These are phyloP conservation scores for Lipophrys pholis DNA, from an alignment of 2,113 vertebrate genomes.

Conservation along the genomic window DNA sequence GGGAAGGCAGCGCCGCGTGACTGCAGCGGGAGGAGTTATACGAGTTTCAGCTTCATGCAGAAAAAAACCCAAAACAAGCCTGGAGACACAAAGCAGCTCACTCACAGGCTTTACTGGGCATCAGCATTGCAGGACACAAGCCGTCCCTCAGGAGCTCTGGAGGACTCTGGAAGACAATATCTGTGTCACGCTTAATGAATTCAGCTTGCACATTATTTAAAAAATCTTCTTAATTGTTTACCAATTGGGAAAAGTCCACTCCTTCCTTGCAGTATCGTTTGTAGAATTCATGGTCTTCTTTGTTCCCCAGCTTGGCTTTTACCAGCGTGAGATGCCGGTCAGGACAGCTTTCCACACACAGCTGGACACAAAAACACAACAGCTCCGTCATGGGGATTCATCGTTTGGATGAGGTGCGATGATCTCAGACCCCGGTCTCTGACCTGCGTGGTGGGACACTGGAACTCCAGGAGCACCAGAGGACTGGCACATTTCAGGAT, in stretches of 20 bases:
- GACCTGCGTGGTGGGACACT: constrained; percentile 96
- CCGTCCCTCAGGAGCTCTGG: constrained; percentile 82
- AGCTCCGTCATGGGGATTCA: not conserved
- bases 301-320: constrained; percentile 21
- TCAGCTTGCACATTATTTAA: not conserved
- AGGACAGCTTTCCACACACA: constrained; percentile 90
- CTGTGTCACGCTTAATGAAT: not conserved
- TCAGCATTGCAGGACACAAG: constrained; percentile 88
- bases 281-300: constrained; percentile 79
- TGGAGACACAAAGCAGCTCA: constrained; percentile 27
- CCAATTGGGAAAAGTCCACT: constrained; percentile 49
- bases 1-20: constrained; percentile 90
- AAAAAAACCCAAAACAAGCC: not conserved
- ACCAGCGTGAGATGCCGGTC: constrained; percentile 83
- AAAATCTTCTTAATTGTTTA: not conserved
- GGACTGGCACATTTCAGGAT: constrained; percentile 96
- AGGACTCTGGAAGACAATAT: constrained; percentile 66
- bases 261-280: constrained; percentile 86
- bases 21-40: constrained; percentile 70
- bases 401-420: not conserved
- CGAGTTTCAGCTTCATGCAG: not conserved
- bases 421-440: not conserved
- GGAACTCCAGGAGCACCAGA: constrained; percentile 91
- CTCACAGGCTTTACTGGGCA: constrained; percentile 91
- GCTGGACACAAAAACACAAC: constrained; percentile 75